Evolutionary conservation across 2,888 invertebrate species (phyloP).

Genomic region (Tortricodes alternella): DNA sequence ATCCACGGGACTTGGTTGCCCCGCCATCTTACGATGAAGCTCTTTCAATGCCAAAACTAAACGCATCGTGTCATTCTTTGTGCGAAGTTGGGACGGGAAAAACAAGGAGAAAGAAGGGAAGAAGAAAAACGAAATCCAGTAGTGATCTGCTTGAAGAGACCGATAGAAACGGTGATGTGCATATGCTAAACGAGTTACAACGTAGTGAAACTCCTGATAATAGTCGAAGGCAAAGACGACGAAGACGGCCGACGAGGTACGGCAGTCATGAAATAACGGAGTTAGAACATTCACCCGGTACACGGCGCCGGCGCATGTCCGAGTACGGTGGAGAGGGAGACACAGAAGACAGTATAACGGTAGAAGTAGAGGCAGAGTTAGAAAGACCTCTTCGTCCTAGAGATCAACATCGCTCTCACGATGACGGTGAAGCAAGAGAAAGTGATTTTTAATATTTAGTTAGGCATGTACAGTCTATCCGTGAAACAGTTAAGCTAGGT

Average conservation of each 20-base stretch:
- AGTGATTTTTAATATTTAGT: conserved; percentile 61
- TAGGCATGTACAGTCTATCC: background rate
- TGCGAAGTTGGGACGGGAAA: conserved; percentile 73
- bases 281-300: conserved; percentile 71
- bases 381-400: conserved; percentile 57
- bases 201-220: conserved; percentile 52
- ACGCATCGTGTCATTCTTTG: conserved; percentile 82
- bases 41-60: conserved; percentile 87
- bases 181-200: conserved; percentile 60
- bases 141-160: conserved; percentile 77
- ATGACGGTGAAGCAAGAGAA: conserved; percentile 71
- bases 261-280: conserved; percentile 77
- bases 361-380: conserved; percentile 64
- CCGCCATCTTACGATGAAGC: conserved; percentile 91
- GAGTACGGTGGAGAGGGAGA: conserved; percentile 49
- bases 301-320: conserved; percentile 69
- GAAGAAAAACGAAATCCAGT: conserved; percentile 78
- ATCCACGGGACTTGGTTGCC: conserved; percentile 86
- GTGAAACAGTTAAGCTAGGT: too few species aligned
- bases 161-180: conserved; percentile 67
- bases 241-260: conserved; percentile 55
- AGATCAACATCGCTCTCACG: conserved; percentile 63
- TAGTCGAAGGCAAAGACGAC: conserved; percentile 50
- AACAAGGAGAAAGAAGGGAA: conserved; percentile 62
- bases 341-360: conserved; percentile 49